Conservation (phyloP, 2,888 invertebrate species). For the Megastigmus dorsalis region DNA sequence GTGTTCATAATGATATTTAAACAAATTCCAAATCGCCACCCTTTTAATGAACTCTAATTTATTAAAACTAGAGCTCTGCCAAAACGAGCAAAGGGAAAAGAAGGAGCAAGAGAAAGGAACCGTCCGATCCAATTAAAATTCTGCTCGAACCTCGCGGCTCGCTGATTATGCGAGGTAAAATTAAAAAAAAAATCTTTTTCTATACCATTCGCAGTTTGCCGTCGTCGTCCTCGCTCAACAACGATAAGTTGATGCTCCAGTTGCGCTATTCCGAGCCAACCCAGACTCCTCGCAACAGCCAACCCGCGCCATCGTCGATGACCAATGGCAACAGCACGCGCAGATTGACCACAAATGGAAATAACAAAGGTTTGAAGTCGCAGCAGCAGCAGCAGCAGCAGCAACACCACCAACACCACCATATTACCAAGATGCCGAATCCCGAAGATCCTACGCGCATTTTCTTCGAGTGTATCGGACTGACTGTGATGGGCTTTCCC, state of each 20-base stretch:
- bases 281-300: not conserved
- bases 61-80: not conserved
- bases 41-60: not conserved
- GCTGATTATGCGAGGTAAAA: too few species aligned
- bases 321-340: not conserved
- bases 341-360: not conserved
- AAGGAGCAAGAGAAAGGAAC: not conserved
- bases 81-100: too few species aligned
- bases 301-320: not conserved
- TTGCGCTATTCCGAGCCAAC: not conserved
- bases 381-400: too few species aligned
- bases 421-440: too few species aligned
- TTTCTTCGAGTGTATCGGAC: slow-evolving; percentile 65
- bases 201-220: too few species aligned
- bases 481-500: slow-evolving; percentile 65
- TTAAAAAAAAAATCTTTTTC: too few species aligned
- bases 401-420: too few species aligned
- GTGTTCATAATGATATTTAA: slow-evolving; percentile 2
- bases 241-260: too few species aligned
- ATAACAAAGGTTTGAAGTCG: not conserved
- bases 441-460: slow-evolving; percentile 57
- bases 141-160: too few species aligned
- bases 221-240: too few species aligned
- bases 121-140: not conserved
- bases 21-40: slow-evolving; percentile 1